Evolutionary conservation across 2,113 vertebrate genomes (phyloP), one percentile per base, ranked within the genome.

Genomic region (Cettia cetti): DNA sequence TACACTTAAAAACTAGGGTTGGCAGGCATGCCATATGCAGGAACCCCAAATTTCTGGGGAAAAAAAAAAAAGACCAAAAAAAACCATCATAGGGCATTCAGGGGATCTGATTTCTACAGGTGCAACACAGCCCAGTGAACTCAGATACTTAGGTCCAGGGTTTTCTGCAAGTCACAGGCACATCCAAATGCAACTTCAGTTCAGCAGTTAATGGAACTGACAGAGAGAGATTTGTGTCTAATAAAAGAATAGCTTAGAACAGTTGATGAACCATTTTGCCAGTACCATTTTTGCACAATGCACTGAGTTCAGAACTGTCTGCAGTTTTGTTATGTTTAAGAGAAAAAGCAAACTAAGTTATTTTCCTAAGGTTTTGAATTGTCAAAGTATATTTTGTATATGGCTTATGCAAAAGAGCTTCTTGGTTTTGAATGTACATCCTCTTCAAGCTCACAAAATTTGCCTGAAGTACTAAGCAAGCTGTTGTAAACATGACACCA

Each of bases 321-420:
- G 17, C 13, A 61, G 35, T 22, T 83, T 39, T 56, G 15, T 56
- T 59, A 24, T 44, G 63, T 45, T 88, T 84, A 60, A 93, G 70
- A 84, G 81, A 69, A 63, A 95, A 96, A 74, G 9, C 47, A 90
- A 77, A 63, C 21, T 19, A 42, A 42, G 23, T 69, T 45, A 50
- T 89, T 91, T 81, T 52, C 66, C 54, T 87, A 64, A 82, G 6
- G 20, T 39, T 54, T 77, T 20, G 30, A 95, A 70, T 81, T 89
- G 53, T 82, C 50, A 66, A 30, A 47, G 47, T 57, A 40, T n/a
- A 53, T 44, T 47, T 27, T 77, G 42, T n/a, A 47, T 86, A 42
- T 3, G 6, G 60, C 54, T 88, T 86, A 96, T 95, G 90, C 92
- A 97, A 95, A 96, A 94, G 18, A 35, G 19, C 16, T 68, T 35